Evolutionary conservation across 2,888 invertebrate genomes (phyloP), one percentile per base, ranked within the genome.

Genomic region (Timandra comae): DNA sequence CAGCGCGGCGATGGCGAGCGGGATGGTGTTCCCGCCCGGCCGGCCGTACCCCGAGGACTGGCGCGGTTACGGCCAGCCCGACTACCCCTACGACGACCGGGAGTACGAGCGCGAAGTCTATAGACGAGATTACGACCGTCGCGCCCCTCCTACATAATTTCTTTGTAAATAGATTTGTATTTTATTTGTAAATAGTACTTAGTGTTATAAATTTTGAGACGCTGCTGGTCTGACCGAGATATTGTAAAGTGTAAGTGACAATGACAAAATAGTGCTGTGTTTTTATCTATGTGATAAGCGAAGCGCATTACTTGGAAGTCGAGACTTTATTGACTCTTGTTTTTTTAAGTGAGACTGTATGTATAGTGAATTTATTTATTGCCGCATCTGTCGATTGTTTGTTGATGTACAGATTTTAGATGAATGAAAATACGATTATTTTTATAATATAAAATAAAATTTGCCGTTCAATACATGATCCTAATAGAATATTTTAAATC

Each of bases 91-190:
- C 54, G 82, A 82, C 16, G 88, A 88, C 35, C 84, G 89, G 49
- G 88, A 85, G 33, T 85, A 82, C 38, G 86, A 86, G 44, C 76
- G 84, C 25, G 89, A 88, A 43, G 88, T 89, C 50, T 80, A 91
- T 69, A 55, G 90, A 36, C 73, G 90, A 40, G 91, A 91, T 54
- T 90, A 90, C 52, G 91, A 91, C 56, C 80, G 90, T 40, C 86
- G 90, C 46, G 90, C 90, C 38, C 89, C 90, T 21, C 89, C 89
- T 10, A 87, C 89, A 33, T 84, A 76, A 68, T 37, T 46, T 46
- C 43, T 31, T 53, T 81, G 81, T 81, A 81, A 66, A 81, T 80
- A 78, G 56, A 54, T 45, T 41, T 65, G 55, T 68, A 68, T 58
- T 56, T 59, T 60, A 58, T 54, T 51, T 80, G 79, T 81, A 82